Base-by-base conservation (phyloP, 2,113 vertebrate species). In the Isichthys henryi region DNA sequence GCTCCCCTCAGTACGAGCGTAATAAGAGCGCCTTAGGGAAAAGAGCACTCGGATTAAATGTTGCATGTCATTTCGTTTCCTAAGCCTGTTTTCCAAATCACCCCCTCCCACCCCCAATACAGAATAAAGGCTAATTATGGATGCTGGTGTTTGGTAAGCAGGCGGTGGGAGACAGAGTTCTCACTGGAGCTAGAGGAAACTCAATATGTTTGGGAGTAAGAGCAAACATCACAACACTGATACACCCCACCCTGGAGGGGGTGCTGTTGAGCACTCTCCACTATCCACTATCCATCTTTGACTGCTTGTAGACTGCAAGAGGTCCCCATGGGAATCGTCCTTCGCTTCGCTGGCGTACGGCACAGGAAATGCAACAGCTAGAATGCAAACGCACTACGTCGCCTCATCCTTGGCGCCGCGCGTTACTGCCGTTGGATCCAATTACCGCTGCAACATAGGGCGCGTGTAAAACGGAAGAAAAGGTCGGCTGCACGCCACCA, bases 81-180 rank as follows among this genome's bases (percentile, higher is more conserved):
- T 53, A 46, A 89, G 45, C 62, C 56, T n/a, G 48, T 43, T 70
- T 27, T 39, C 70, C n/a, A 43, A 56, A 45, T 17, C 53, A 6
- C 1, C 23, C n/a, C 80, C 80, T 43, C 80, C 45, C 80, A 48
- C 46, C 84, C n/a, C 39, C 89, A 93, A 91, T 90, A 88, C 89
- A 91, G 91, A 90, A 90, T 77, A 92, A 89, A 93, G 91, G 91
- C 93, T 92, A 93, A 90, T 93, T 90, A 89, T 94, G 92, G 86
- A 58, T 62, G 50, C 77, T 84, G 90, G 92, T 91, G 92, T 92
- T 93, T 93, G 91, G 93, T 92, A 92, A 93, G 93, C 91, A 90
- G 91, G 90, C 90, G 92, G 91, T 90, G 92, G 90, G 91, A 91
- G 88, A 89, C 91, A 88, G 90, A 90, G 39, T 84, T 83, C 49